These are phyloP conservation scores for Seira sanloemensis DNA, from an alignment of 2,888 invertebrate genomes.

Conservation along the genomic window DNA sequence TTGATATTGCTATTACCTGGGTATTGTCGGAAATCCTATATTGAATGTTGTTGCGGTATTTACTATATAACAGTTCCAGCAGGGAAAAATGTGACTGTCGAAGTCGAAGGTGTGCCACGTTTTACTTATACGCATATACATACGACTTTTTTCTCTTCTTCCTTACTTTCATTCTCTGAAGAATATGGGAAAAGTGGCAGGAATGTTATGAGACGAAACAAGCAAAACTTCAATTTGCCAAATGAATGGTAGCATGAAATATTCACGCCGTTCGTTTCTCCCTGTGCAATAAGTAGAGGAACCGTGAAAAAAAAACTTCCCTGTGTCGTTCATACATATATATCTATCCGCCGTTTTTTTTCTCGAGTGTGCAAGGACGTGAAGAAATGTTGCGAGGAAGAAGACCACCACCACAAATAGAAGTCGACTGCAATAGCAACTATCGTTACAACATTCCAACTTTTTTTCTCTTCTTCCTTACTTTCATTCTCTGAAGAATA, in stretches of 20 bases:
- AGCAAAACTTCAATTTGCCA: constrained; percentile 63
- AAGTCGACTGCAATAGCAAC: neutral
- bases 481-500: too few species aligned
- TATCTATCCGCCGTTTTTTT: constrained; percentile 6
- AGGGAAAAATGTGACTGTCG: too few species aligned
- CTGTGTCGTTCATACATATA: too few species aligned
- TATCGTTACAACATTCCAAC: neutral
- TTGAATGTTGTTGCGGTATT: too few species aligned
- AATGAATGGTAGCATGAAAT: constrained; percentile 63
- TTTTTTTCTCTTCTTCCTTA: too few species aligned
- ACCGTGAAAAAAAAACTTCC: neutral
- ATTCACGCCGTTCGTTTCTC: constrained; percentile 43
- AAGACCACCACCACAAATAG: too few species aligned
- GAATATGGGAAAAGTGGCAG: constrained; percentile 8
- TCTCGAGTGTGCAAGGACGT: neutral
- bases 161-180: too few species aligned
- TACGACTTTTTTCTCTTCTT: too few species aligned
- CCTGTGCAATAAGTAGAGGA: too few species aligned
- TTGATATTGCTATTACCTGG: constrained; percentile 18
- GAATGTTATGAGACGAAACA: constrained; percentile 23
- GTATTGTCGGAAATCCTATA: constrained; percentile 11
- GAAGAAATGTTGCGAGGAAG: neutral
- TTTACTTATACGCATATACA: too few species aligned
- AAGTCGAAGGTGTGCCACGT: too few species aligned
- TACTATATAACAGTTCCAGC: too few species aligned